Conservation (phyloP, 1,140 invertebrate species). For the Notospermus geniculatus region DNA sequence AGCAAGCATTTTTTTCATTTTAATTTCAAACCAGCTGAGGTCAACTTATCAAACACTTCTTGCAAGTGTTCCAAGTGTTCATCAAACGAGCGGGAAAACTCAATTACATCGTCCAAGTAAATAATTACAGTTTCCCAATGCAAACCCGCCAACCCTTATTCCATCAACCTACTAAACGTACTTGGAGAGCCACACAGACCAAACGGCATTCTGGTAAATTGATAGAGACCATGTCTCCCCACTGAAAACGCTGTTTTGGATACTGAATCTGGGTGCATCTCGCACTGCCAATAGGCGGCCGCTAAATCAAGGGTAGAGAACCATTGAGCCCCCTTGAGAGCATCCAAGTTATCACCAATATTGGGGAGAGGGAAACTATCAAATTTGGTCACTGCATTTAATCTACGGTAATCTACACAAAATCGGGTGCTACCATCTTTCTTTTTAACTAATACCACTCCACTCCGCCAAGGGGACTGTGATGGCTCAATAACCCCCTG, state of each 20-base stretch:
- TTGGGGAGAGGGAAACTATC: slow-evolving; percentile 32
- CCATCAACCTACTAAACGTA: background rate
- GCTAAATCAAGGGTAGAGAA: slow-evolving; percentile 28
- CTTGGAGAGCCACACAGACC: background rate
- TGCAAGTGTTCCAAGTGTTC: background rate
- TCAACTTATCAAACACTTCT: background rate
- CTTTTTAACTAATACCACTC: too few species aligned
- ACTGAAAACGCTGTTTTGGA: slow-evolving; percentile 46
- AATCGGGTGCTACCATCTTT: too few species aligned
- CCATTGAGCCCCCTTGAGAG: too few species aligned
- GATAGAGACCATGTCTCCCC: slow-evolving; percentile 19
- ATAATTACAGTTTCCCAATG: background rate
- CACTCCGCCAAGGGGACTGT: slow-evolving; percentile 28
- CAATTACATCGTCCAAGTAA: background rate
- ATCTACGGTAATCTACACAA: slow-evolving; percentile 22
- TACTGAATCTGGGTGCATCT: slow-evolving; percentile 36
- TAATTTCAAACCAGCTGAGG: background rate
- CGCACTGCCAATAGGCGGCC: slow-evolving; percentile 51
- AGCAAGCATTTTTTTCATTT: too few species aligned
- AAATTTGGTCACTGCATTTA: slow-evolving; percentile 31
- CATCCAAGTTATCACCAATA: slow-evolving; percentile 35
- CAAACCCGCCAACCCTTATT: background rate
- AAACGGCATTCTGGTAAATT: slow-evolving; percentile 22
- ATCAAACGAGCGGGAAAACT: background rate
- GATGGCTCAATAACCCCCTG: slow-evolving; percentile 23